Evolutionary conservation across 2,113 vertebrate species (phyloP).

Genomic region (Ia io): DNA sequence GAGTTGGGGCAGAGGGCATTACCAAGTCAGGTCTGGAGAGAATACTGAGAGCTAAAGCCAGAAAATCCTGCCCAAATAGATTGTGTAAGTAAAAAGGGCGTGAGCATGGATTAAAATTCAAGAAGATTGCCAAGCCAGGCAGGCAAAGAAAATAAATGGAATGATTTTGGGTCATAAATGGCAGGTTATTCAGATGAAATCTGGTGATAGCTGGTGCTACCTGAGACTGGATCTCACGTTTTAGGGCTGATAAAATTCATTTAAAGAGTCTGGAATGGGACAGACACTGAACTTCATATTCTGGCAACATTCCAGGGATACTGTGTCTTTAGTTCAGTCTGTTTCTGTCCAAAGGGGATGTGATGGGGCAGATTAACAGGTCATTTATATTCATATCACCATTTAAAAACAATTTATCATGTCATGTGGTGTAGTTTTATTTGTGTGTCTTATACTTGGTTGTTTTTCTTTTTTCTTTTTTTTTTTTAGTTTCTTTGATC

Average conservation of each 20-base stretch:
- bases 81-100: background rate
- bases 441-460: background rate
- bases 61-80: background rate
- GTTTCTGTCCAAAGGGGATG: background rate
- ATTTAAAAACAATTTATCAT: background rate
- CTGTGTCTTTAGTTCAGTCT: background rate
- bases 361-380: background rate
- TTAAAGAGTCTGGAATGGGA: background rate
- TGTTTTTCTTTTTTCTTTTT: background rate
- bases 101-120: background rate
- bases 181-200: background rate
- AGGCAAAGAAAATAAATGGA: background rate
- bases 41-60: background rate
- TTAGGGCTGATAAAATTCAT: background rate
- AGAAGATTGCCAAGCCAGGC: background rate
- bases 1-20: background rate
- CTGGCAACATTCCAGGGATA: background rate
- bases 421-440: background rate
- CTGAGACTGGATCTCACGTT: background rate
- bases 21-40: background rate
- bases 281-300: background rate
- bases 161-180: background rate
- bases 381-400: background rate
- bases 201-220: background rate
- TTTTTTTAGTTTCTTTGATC: background rate